These are phyloP conservation scores for Ridgeia piscesae DNA, from an alignment of 1,140 invertebrate genomes.

Conservation along the genomic window DNA sequence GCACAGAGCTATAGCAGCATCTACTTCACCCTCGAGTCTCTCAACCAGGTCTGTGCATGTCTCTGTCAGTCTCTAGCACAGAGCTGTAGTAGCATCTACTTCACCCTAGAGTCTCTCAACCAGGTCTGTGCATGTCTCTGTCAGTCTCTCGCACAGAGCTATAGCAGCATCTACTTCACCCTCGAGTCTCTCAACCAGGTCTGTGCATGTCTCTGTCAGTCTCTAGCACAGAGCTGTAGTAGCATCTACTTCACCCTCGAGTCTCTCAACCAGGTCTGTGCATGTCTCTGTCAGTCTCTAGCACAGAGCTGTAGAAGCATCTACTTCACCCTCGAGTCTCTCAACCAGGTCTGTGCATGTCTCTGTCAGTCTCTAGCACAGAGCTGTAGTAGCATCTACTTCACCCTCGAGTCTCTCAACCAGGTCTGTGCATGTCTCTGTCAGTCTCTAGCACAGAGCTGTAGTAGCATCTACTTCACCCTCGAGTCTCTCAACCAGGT, in stretches of 20 bases:
- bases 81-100: conserved; percentile 98
- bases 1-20: conserved; percentile 97
- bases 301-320: conserved; percentile 97
- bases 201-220: too few relatives aligned
- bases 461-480: conserved; percentile 98
- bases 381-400: conserved; percentile 98
- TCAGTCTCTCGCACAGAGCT: conserved; percentile 92
- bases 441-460: conserved; percentile 92
- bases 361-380: conserved; percentile 89
- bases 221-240: conserved; percentile 92
- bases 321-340: conserved; percentile 96
- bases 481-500: conserved; percentile 91
- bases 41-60: conserved; percentile 89
- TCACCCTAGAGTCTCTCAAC: conserved; percentile 94
- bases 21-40: conserved; percentile 96
- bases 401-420: conserved; percentile 94
- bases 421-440: too few relatives aligned
- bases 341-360: conserved; percentile 89
- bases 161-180: conserved; percentile 98
- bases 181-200: conserved; percentile 91
- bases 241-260: conserved; percentile 99
- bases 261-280: conserved; percentile 85
- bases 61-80: conserved; percentile 89
- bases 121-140: too few relatives aligned
- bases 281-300: too few relatives aligned